Evolutionary conservation across 2,113 vertebrate genomes (phyloP).

Genomic region (Vidua chalybeata): DNA sequence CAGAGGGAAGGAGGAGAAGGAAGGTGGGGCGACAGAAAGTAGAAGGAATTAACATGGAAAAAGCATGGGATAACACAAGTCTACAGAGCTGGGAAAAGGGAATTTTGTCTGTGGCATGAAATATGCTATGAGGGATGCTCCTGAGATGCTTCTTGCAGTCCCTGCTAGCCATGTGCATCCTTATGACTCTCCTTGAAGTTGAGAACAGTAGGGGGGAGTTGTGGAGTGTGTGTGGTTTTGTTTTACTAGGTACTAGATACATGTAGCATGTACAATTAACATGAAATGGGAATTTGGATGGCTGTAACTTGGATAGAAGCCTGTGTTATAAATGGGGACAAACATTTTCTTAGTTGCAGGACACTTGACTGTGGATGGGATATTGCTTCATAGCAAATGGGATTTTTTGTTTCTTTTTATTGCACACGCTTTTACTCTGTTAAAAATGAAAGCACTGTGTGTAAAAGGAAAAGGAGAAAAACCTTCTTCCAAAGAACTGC

Average conservation of each 20-base stretch:
- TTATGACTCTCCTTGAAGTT: not conserved
- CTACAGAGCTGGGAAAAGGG: not conserved
- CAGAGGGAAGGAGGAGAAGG: too few relatives aligned
- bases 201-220: not conserved
- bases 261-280: not conserved
- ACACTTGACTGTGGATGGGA: not conserved
- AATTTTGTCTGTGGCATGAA: not conserved
- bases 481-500: not conserved
- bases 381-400: not conserved
- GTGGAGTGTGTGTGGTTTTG: not conserved
- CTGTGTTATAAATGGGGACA: too few relatives aligned
- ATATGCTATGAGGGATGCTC: not conserved
- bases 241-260: not conserved
- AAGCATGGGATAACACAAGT: rapidly evolving
- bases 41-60: not conserved
- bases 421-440: not conserved
- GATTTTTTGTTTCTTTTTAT: not conserved
- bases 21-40: rapidly evolving
- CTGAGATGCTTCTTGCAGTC: not conserved
- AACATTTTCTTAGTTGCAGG: not conserved
- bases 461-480: not conserved
- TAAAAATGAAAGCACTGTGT: not conserved
- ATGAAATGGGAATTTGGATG: not conserved
- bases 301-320: not conserved
- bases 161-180: not conserved